Evolutionary conservation across 2,888 invertebrate genomes (phyloP), one percentile per base, ranked within the genome.

Genomic region (Erebia aethiops): DNA sequence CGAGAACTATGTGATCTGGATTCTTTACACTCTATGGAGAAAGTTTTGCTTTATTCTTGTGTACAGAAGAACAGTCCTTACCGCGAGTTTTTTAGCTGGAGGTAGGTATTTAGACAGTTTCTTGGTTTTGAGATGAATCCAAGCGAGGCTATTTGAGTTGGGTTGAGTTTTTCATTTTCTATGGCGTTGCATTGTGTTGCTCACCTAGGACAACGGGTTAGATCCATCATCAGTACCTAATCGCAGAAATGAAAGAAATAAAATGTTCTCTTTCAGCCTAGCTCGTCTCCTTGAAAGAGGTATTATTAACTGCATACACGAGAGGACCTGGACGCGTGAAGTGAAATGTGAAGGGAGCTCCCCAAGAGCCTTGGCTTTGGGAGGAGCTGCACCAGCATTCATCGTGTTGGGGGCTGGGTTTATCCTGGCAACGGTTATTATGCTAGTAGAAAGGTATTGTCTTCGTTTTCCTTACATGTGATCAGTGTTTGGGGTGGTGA

Each of bases 1-100:
- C 80, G 77, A 0, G 88, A 92, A 62, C 81, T 94, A 0, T 94
- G 94, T 73, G 94, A 94, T 69, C 77, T 94, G 18, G 90, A 88
- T 0, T 88, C 89, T 0, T 69, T 92, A 46, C 79, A 81, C 35
- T 88, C 88, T 0, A 87, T 91, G 80, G 84, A 76, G 14, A 75
- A 71, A 7, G 74, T 71, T 1, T 43, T n/a, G 14, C 65, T 78
- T 5, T 85, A 84, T 61, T 71, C 85, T 0, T 78, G 79, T 8
- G 71, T 89, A 0, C 90, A 87, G 75, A 87, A 84, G 66, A 77
- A 86, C 26, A 90, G 91, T 43, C 90, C 92, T 1, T 92, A 84
- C 68, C 88, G 83, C 69, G 90, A 92, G 74, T 91, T 92, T 61
- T 82, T 88, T 26, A 79, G 74, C 11, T 91, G 91, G 91, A 89